Percentiles rank a stretch among this genome's conserved stretches.
Evolutionary conservation across 2,888 invertebrate species (phyloP).

Genomic region (Eutolmus rufibarbis): DNA sequence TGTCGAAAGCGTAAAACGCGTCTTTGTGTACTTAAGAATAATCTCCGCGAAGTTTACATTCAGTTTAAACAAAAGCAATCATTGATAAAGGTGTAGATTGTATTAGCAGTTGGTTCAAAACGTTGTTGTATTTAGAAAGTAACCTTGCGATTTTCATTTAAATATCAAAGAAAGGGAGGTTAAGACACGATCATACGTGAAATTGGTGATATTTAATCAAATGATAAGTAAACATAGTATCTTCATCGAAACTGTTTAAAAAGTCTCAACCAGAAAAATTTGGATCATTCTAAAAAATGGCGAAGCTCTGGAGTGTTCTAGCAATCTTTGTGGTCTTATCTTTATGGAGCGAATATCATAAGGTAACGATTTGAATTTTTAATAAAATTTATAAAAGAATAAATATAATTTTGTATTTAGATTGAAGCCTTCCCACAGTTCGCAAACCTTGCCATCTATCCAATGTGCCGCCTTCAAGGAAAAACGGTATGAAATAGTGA

Average conservation of each 20-base stretch:
- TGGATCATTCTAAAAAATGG: not conserved
- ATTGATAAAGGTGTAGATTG: not conserved
- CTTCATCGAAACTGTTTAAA: not conserved
- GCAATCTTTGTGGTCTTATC: not conserved
- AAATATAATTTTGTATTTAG: not conserved
- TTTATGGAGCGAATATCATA: not conserved
- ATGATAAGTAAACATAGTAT: not conserved
- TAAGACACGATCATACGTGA: not conserved
- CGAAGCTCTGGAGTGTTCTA: not conserved
- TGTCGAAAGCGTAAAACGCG: not conserved
- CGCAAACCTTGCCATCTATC: not conserved
- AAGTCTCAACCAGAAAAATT: not conserved
- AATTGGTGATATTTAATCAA: not conserved
- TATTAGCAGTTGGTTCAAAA: not conserved
- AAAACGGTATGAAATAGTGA: not conserved
- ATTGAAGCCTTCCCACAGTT: not conserved
- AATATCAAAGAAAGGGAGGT: not conserved
- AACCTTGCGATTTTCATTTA: not conserved
- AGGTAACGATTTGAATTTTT: not conserved
- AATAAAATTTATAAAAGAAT: not conserved
- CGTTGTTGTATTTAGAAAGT: not conserved
- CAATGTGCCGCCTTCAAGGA: not conserved
- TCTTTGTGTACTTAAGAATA: not conserved
- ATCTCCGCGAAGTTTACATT: not conserved
- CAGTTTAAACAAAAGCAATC: not conserved